Evolutionary conservation across 2,888 invertebrate genomes (phyloP).

Genomic region (Stenotaenia linearis): DNA sequence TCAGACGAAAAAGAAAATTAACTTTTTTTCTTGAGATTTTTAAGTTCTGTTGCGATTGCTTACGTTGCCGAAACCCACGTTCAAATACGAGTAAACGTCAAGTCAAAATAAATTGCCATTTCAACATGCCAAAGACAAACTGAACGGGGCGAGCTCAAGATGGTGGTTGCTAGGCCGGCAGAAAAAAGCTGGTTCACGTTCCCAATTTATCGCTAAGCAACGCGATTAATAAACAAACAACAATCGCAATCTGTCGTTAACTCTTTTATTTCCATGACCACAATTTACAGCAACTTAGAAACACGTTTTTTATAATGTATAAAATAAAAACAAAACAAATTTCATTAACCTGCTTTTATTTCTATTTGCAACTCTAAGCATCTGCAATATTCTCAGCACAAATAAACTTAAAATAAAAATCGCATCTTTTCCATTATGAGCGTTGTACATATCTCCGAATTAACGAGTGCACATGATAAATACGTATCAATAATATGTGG

Average conservation of each 20-base stretch:
- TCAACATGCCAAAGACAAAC: slow-evolving; percentile 9
- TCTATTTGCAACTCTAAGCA: too few relatives aligned
- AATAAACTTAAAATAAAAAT: too few relatives aligned
- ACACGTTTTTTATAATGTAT: too few relatives aligned
- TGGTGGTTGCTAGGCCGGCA: slow-evolving; percentile 5
- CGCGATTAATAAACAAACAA: not conserved
- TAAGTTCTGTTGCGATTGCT: not conserved
- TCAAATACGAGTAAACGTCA: slow-evolving; percentile 9
- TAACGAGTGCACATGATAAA: too few relatives aligned
- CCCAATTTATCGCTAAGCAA: not conserved
- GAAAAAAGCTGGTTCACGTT: not conserved
- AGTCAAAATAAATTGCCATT: slow-evolving; percentile 9
- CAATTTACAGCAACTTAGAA: too few relatives aligned
- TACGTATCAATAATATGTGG: too few relatives aligned
- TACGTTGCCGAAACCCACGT: slow-evolving; percentile 5
- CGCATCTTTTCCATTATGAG: too few relatives aligned
- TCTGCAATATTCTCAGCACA: too few relatives aligned
- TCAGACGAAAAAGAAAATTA: not conserved
- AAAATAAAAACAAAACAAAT: not conserved
- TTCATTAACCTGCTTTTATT: too few relatives aligned
- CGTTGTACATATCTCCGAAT: too few relatives aligned
- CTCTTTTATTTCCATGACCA: not conserved
- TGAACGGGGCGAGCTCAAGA: slow-evolving; percentile 9
- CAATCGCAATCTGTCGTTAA: not conserved
- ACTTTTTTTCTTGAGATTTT: not conserved